Evolutionary conservation across 2,797 vertebrate species (phyloP).

Genomic region (Mycteria americana): DNA sequence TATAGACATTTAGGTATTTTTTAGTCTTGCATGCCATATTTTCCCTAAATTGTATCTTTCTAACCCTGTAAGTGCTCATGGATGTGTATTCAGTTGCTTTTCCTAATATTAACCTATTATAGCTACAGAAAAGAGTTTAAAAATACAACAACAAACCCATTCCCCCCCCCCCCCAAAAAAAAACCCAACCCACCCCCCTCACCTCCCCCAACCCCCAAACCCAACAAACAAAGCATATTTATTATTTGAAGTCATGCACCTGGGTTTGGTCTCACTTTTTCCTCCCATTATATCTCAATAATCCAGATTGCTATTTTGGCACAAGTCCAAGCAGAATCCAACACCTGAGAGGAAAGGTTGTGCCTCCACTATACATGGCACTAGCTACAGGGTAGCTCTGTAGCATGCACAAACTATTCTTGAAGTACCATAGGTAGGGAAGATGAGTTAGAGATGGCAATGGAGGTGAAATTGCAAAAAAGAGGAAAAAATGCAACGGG

Average conservation of each 20-base stretch:
- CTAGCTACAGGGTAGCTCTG: neutral
- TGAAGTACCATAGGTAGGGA: neutral
- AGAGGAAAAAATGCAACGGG: neutral
- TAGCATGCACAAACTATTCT: accelerated
- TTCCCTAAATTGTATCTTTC: neutral
- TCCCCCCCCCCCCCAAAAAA: accelerated
- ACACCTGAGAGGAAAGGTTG: neutral
- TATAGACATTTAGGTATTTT: neutral
- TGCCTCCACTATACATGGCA: neutral
- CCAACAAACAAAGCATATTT: neutral
- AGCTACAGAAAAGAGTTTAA: neutral
- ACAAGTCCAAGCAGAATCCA: neutral
- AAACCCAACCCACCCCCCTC: neutral
- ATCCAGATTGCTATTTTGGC: neutral
- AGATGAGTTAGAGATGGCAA: neutral
- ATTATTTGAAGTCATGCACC: neutral
- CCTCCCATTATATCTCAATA: neutral
- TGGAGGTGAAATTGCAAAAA: neutral
- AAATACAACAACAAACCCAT: neutral
- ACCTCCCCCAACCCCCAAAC: neutral
- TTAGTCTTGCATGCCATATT: neutral
- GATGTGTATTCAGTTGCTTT: neutral
- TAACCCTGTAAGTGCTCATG: neutral
- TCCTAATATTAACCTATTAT: neutral
- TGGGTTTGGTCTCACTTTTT: neutral